Conservation (phyloP, 2,113 vertebrate species). For the Todiramphus chloris region DNA sequence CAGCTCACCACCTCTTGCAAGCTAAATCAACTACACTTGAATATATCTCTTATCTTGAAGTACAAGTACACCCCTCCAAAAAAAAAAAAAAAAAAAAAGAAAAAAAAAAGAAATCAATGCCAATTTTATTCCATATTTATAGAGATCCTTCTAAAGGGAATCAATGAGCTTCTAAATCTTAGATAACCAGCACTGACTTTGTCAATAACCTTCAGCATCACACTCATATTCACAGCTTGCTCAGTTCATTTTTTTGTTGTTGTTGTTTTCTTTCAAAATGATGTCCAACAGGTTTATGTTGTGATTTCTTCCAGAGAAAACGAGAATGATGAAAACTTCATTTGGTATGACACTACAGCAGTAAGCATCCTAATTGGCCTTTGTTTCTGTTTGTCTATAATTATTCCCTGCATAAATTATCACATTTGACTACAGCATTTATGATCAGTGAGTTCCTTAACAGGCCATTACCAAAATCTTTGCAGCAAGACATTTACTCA, state of each 20-base stretch:
- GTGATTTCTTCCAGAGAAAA: not conserved
- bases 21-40: not conserved
- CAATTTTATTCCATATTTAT: slow-evolving; percentile 17
- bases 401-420: slow-evolving; percentile 51
- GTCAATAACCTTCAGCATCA: not conserved
- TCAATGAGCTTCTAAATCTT: not conserved
- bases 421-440: slow-evolving; percentile 12
- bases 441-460: slow-evolving; percentile 18
- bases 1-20: not conserved
- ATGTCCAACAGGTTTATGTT: slow-evolving; percentile 37
- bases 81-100: not conserved
- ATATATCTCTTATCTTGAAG: not conserved
- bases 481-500: not conserved
- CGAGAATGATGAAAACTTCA: slow-evolving; percentile 7
- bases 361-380: slow-evolving; percentile 8
- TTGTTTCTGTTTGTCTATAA: slow-evolving; percentile 57
- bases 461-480: slow-evolving; percentile 1
- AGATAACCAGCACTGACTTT: slow-evolving; percentile 17
- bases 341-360: not conserved
- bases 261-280: not conserved
- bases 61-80: not conserved
- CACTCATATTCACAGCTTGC: not conserved
- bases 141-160: not conserved
- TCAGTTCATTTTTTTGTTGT: slow-evolving; percentile 11
- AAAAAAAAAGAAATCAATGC: not conserved